Base-by-base conservation (phyloP, 1,140 invertebrate genomes). In the Drosophila murphyi region DNA sequence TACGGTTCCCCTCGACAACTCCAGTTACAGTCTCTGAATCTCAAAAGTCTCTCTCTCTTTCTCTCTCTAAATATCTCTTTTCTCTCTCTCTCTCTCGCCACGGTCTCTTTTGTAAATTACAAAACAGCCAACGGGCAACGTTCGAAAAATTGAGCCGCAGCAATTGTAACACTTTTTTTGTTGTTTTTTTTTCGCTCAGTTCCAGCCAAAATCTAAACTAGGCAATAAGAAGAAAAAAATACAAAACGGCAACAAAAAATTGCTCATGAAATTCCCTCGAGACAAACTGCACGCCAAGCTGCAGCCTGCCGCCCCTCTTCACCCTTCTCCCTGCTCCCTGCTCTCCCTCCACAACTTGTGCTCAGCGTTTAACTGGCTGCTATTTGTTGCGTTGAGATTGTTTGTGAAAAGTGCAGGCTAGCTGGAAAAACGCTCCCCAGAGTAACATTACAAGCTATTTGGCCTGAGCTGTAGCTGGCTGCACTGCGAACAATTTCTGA, bases 381-480 rank as follows among this genome's bases (percentile, higher is more conserved):
- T 8, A n/a, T 57, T 56, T 39, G 39, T 43, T n/a, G 50, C 50
- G 51, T 43, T 34, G 32, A 50, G 28, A 59, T 41, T 64, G 47
- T 20, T 57, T 67, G 51, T 64, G 61, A 72, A 57, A 68, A 80
- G 31, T 77, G 78, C 77, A 74, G 71, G 55, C 62, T 59, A 88
- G 80, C 80, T 71, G 74, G 68, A 78, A 78, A 88, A 88, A 78
- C 78, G 85, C 68, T 88, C 85, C 85, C 85, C 80, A 78, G 85
- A 89, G 85, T 85, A 79, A 88, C 85, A 88, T 88, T 88, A 88
- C 64, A 78, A 72, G 81, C 67, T 69, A 50, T 55, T 75, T 78
- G 52, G n/a, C 48, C 69, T 56, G 43, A 67, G 45, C 47, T 76
- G 68, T 61, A 52, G 62, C 39, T 29, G 51, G 6, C 39, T n/a